A percentile compares a stretch with the other conserved stretches of the same genome.
phyloP scores from a whole-genome alignment of 2,113 vertebrate genomes.

The Callionymus lyra region DNA sequence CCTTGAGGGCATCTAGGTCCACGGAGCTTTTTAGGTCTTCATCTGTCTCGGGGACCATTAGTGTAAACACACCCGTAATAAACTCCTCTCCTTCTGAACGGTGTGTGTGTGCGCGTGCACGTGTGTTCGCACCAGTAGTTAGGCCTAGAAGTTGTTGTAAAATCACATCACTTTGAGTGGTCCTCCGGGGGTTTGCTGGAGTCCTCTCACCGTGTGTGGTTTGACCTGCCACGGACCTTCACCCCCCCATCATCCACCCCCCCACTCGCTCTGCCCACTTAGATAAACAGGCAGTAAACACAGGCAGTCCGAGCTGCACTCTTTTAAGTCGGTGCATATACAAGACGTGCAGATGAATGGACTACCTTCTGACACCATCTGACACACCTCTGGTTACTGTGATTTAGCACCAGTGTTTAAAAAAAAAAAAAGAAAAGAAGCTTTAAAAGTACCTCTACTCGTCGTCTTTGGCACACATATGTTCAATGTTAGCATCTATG shows the following conservation, averaged over 20 bases:
- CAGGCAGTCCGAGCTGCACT: constrained; percentile 44
- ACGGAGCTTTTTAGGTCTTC: constrained; percentile 42
- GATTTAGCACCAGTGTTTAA: constrained; percentile 39
- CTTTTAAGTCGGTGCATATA: constrained; percentile 52
- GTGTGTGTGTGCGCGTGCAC: constrained; percentile 1
- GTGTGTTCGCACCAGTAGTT: constrained; percentile 46
- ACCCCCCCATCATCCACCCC: constrained; percentile 46
- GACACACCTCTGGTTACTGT: constrained; percentile 34
- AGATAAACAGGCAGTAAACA: constrained; percentile 69
- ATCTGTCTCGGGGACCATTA: constrained; percentile 46
- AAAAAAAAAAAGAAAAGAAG: no score
- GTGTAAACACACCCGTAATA: constrained; percentile 64
- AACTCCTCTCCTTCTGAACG: constrained; percentile 42
- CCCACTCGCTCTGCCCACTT: constrained; percentile 62
- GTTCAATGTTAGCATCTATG: not conserved
- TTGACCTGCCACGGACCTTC: constrained; percentile 48
- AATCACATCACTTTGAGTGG: constrained; percentile 64
- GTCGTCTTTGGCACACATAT: not conserved
- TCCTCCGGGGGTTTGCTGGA: constrained; percentile 49
- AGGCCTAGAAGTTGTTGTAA: constrained; percentile 50
- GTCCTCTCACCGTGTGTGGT: constrained; percentile 65
- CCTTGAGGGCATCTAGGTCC: constrained; percentile 40
- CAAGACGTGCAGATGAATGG: constrained; percentile 61
- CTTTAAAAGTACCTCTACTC: no score
- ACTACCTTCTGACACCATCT: constrained; percentile 34